Conservation (phyloP, 2,888 invertebrate genomes). For the Panopea generosa region DNA sequence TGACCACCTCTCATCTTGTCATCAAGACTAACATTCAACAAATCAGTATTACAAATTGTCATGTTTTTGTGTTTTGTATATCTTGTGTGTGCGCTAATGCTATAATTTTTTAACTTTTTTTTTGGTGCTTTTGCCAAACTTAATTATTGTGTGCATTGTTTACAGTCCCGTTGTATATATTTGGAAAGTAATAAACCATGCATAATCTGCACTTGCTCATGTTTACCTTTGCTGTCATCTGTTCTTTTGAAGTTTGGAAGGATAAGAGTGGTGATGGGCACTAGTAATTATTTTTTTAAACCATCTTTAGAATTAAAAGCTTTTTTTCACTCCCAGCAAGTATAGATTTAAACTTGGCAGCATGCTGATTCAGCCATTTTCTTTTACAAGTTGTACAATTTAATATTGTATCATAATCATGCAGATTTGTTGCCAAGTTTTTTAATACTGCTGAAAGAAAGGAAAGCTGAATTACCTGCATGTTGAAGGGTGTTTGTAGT, state of each 20-base stretch:
- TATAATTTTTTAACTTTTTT: constrained; percentile 10
- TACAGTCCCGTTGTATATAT: constrained; percentile 13
- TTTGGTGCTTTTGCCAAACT: constrained; percentile 44
- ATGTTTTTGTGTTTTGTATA: constrained; percentile 4
- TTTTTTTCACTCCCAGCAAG: no score
- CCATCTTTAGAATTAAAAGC: no score
- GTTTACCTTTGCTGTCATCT: constrained; percentile 49
- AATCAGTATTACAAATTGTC: constrained; percentile 7
- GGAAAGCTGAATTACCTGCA: no score
- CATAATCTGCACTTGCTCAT: constrained; percentile 46
- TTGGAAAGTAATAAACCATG: constrained; percentile 10
- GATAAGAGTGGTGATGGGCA: constrained; percentile 3
- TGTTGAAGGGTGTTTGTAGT: no score
- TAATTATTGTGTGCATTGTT: constrained; percentile 48
- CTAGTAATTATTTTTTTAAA: no score
- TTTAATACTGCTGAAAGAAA: no score
- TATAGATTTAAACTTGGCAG: no score
- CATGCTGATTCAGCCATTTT: no score
- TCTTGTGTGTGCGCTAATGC: neutral
- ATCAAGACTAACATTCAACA: neutral
- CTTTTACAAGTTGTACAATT: no score
- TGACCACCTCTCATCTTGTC: constrained; percentile 23
- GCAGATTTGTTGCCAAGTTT: no score
- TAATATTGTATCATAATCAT: no score
- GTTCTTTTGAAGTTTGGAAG: neutral